Evolutionary conservation across 2,797 vertebrate species (phyloP), one percentile per base, ranked within the genome.

Genomic region (Schizothorax lantsangensis): DNA sequence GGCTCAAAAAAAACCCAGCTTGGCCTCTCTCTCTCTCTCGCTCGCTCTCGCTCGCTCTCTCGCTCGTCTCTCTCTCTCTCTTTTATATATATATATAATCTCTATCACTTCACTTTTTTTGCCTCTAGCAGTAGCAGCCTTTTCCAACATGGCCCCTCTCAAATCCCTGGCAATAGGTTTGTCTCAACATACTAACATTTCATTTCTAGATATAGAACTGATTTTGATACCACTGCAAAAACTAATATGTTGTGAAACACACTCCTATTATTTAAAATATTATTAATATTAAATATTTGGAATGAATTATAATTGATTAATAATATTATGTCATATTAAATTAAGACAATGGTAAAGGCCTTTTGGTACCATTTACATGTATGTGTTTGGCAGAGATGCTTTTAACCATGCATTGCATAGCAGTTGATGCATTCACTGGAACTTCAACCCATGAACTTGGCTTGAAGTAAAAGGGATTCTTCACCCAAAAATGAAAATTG

Each of bases 1-100:
- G 45, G 59, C 64, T 89, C 86, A 90, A 82, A 74, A 82, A 74
- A 89, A 82, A 30, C 64, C 86, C 83, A 72, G 80, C 75, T 85
- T 88, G 43, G 15, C 71, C 71, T 86, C 64, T 54, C 19, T 43
- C 59, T 75, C 23, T n/a, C 19, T 78, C 62, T 17, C 36, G 49
- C 72, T 57, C 8, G 69, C 79, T 40, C 72, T 71, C 45, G 15
- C 40, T 45, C 33, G 43, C 64, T 33, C 68, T 43, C 38, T 43
- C 0, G n/a, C 38, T 43, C 69, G n/a, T 43, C 38, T 73, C 40
- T 45, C 21, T 43, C 8, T 71, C 23, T 45, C 9, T 43, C 8
- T 59, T 40, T 62, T 59, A 30, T 30, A 30, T 30, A 30, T 30
- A 30, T 30, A 30, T 30, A 30, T 30, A 30, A 30, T 30, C 30